Percentiles rank a stretch among this genome's conserved stretches.
Conservation (phyloP, 2,888 invertebrate species). For the Lasioglossum malachurum region DNA sequence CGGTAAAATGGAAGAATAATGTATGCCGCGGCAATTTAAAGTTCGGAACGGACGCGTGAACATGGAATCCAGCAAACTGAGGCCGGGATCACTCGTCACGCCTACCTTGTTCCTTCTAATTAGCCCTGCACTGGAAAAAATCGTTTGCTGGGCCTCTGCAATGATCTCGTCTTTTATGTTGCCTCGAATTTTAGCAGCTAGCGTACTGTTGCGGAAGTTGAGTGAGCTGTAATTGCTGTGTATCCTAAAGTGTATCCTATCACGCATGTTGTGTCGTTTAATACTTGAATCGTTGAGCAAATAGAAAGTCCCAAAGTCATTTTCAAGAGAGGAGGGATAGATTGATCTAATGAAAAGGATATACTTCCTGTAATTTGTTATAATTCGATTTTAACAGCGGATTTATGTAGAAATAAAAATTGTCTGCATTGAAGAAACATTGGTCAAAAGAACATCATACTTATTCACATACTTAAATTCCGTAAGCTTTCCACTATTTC, state of each 20-base stretch:
- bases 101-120: conserved; percentile 3
- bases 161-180: not conserved
- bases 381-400: not conserved
- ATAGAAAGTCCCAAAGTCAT: not conserved
- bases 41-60: conserved; percentile 6
- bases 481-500: not conserved
- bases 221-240: not conserved
- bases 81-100: not conserved
- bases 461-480: too few relatives aligned
- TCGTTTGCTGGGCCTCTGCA: not conserved
- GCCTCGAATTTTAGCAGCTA: not conserved
- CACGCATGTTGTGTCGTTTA: not conserved
- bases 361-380: not conserved
- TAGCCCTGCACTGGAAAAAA: not conserved
- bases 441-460: too few relatives aligned
- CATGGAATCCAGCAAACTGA: not conserved
- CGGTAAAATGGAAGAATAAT: not conserved
- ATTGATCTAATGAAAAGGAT: too few relatives aligned
- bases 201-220: not conserved
- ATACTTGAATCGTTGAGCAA: not conserved
- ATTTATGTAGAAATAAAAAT: not conserved
- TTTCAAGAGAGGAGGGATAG: not conserved
- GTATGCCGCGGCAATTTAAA: conserved; percentile 10
- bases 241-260: not conserved
- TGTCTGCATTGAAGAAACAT: not conserved